Conservation (phyloP, 2,113 vertebrate species). For the Geococcyx californianus region DNA sequence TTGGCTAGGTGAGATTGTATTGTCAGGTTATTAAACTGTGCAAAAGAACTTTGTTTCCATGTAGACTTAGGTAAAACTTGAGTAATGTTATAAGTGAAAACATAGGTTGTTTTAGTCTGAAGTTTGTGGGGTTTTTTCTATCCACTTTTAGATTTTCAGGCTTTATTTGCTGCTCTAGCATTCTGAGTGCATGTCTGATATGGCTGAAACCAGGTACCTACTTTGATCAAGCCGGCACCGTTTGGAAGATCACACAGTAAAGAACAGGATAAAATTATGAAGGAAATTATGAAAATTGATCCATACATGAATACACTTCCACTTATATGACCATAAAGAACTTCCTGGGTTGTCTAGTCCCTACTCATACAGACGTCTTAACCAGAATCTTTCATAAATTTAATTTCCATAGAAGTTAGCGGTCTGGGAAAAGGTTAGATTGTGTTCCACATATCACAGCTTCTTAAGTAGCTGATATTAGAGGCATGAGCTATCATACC, state of each 20-base stretch:
- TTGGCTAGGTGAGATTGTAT: not conserved
- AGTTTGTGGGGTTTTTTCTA: not conserved
- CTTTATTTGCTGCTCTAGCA: not conserved
- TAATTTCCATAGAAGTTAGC: not conserved
- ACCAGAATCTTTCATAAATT: not conserved
- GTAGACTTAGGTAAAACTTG: not conserved
- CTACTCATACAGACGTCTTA: not conserved
- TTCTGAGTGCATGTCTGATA: not conserved
- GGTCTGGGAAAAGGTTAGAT: not conserved
- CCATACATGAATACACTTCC: not conserved
- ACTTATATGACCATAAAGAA: not conserved
- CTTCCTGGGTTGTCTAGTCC: not conserved
- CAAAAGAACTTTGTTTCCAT: not conserved
- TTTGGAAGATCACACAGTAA: not conserved
- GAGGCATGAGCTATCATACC: not conserved
- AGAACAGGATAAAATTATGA: not conserved
- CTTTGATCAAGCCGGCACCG: not conserved
- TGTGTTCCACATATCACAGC: not conserved
- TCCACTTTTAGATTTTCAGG: not conserved
- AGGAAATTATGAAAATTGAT: too few relatives aligned
- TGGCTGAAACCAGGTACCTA: not conserved
- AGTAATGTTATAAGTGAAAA: not conserved
- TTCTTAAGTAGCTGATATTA: not conserved
- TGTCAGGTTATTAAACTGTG: not conserved
- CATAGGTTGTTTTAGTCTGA: not conserved